phyloP scores from a whole-genome alignment of 1,140 invertebrate species.

The Monomorium pharaonis region DNA sequence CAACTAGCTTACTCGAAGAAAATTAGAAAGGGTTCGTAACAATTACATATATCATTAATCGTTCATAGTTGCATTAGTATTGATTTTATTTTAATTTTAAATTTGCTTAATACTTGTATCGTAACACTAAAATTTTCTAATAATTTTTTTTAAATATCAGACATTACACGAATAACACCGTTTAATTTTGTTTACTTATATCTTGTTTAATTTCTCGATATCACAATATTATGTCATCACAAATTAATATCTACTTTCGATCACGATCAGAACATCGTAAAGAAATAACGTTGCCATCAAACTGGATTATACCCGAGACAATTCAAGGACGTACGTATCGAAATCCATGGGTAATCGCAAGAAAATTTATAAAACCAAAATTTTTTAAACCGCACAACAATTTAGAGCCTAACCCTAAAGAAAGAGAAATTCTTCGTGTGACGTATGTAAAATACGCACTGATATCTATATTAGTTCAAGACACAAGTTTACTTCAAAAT shows the following conservation, averaged over 20 bases:
- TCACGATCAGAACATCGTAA: not conserved
- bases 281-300: conserved; percentile 61
- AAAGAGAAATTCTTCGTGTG: conserved; percentile 74
- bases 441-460: conserved; percentile 53
- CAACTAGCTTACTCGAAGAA: conserved; percentile 68
- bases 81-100: no score
- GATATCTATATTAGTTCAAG: not conserved
- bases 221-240: not conserved
- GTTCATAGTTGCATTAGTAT: not conserved
- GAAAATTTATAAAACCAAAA: conserved; percentile 22
- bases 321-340: conserved; percentile 66
- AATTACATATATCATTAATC: not conserved
- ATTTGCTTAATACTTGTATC: no score
- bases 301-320: conserved; percentile 73
- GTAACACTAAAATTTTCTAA: no score
- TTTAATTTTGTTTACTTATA: not conserved
- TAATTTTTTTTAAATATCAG: not conserved
- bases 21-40: conserved; percentile 4
- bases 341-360: conserved; percentile 65
- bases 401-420: conserved; percentile 68
- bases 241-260: not conserved
- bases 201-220: not conserved
- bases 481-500: not conserved
- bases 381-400: conserved; percentile 60
- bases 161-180: not conserved